Percentiles rank a stretch among this genome's conserved stretches.
Conservation (phyloP, 1,140 invertebrate species). For the Yoshiicerus persimilis region DNA sequence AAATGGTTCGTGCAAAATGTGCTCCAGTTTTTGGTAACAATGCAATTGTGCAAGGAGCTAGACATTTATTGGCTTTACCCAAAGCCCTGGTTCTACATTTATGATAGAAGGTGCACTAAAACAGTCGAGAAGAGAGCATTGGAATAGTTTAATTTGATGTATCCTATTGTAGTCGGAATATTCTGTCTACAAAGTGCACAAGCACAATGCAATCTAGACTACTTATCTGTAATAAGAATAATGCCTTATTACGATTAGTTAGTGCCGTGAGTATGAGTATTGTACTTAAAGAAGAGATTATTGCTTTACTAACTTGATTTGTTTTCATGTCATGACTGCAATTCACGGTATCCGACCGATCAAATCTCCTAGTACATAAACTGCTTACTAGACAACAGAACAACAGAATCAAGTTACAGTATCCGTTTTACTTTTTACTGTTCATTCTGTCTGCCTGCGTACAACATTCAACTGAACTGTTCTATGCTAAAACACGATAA, state of each 20-base stretch:
- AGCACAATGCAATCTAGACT: neutral
- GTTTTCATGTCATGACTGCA: neutral
- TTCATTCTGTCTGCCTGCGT: neutral
- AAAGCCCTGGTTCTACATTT: neutral
- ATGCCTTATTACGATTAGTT: neutral
- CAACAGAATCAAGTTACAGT: neutral
- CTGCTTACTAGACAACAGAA: neutral
- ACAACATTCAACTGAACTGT: neutral
- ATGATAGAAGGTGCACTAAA: neutral
- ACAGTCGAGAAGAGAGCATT: neutral
- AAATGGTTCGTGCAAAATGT: neutral
- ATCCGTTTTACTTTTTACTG: neutral
- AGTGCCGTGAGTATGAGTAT: neutral
- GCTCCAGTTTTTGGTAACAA: neutral
- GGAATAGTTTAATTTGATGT: neutral
- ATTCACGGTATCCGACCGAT: neutral
- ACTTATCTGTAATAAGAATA: neutral
- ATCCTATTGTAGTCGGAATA: neutral
- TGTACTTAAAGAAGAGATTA: neutral
- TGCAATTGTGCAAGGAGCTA: neutral
- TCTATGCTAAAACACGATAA: neutral
- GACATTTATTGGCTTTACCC: neutral
- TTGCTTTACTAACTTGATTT: neutral
- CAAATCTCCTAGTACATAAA: neutral
- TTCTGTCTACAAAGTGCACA: neutral